These are phyloP conservation scores for Rhabdornis inornatus DNA, from an alignment of 2,113 vertebrate species.

Conservation along the genomic window DNA sequence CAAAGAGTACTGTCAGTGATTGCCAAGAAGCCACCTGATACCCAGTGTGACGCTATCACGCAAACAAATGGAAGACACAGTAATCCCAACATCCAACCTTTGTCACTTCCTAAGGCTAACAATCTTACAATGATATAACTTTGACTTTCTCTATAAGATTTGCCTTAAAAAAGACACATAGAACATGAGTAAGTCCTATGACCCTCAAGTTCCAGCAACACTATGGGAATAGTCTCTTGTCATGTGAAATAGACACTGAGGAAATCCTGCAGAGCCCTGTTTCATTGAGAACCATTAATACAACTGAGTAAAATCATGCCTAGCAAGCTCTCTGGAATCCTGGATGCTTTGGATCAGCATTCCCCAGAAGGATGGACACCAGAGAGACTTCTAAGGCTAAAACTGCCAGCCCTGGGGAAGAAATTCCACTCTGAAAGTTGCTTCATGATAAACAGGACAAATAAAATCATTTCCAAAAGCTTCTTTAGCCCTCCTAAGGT, in stretches of 20 bases:
- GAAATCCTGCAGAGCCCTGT: neutral
- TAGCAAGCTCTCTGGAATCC: neutral
- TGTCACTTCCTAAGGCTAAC: neutral
- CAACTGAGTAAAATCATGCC: neutral
- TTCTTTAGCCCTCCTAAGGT: neutral
- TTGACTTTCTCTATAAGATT: neutral
- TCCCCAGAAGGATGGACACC: neutral
- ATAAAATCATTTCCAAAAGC: neutral
- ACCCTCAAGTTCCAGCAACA: neutral
- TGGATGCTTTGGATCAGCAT: neutral
- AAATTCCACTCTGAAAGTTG: neutral
- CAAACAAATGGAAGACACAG: neutral
- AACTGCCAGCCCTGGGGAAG: neutral
- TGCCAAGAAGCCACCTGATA: neutral
- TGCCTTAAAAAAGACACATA: neutral
- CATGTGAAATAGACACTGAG: accelerated
- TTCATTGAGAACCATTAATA: neutral
- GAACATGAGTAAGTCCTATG: neutral
- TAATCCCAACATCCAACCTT: neutral
- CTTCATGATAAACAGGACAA: neutral
- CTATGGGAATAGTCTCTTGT: neutral
- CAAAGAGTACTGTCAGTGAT: neutral
- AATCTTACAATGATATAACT: neutral
- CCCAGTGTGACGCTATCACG: neutral
- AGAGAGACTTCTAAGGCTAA: neutral